These are phyloP conservation scores for Coregonus clupeaformis DNA, from an alignment of 2,113 vertebrate species.

Conservation along the genomic window DNA sequence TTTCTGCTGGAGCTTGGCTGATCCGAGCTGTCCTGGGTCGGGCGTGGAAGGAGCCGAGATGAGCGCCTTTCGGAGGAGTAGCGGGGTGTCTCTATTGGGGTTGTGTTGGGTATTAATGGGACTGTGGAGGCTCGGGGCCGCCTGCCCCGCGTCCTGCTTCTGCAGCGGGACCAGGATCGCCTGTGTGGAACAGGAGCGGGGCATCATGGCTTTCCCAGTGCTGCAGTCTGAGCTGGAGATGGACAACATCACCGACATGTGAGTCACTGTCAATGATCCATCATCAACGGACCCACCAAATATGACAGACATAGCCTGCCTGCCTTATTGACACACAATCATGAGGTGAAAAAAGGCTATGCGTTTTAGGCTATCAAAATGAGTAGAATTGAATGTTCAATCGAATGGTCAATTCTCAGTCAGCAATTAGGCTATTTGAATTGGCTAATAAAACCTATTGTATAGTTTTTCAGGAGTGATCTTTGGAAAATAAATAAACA, in stretches of 20 bases:
- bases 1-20: slow-evolving; percentile 41
- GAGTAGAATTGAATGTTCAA: no score
- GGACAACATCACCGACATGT: slow-evolving; percentile 96
- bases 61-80: slow-evolving; percentile 55
- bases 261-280: slow-evolving; percentile 65
- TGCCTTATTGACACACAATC: no score
- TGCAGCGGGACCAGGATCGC: slow-evolving; percentile 85
- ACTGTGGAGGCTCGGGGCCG: slow-evolving; percentile 72
- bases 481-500: no score
- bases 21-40: slow-evolving; percentile 57
- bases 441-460: no score
- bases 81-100: slow-evolving; percentile 60
- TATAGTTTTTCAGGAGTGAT: no score
- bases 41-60: slow-evolving; percentile 61
- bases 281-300: background rate
- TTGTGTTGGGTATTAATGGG: slow-evolving; percentile 75
- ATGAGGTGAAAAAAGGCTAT: no score
- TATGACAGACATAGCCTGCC: no score
- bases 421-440: no score
- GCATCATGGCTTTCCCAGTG: slow-evolving; percentile 82
- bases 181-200: slow-evolving; percentile 76
- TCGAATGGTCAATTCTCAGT: no score
- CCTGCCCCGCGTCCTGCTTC: slow-evolving; percentile 81
- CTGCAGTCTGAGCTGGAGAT: slow-evolving; percentile 80
- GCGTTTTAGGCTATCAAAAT: no score